Percentiles rank a stretch among this genome's conserved stretches.
Evolutionary conservation across 2,113 vertebrate species (phyloP).

Genomic region (Sterna hirundo): DNA sequence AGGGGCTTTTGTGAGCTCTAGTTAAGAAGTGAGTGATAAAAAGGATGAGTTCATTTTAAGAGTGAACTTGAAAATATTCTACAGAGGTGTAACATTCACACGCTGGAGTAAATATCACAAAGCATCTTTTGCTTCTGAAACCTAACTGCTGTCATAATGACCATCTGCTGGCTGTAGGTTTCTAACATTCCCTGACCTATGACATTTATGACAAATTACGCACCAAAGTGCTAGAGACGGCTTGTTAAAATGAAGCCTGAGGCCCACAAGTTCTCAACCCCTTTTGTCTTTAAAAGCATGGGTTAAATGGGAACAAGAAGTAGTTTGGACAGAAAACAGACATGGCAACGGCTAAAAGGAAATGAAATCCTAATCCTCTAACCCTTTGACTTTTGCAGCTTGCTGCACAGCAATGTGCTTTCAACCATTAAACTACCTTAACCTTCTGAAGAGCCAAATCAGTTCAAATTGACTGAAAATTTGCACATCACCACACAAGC

Average conservation of each 20-base stretch:
- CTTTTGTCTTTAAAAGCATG: conserved; percentile 79
- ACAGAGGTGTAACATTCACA: conserved; percentile 67
- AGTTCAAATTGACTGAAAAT: conserved; percentile 77
- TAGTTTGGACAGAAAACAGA: conserved; percentile 84
- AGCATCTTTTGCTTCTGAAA: conserved; percentile 68
- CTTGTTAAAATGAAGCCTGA: conserved; percentile 86
- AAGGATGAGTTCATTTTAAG: conserved; percentile 50
- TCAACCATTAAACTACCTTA: conserved; percentile 81
- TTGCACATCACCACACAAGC: conserved; percentile 68
- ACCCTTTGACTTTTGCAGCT: conserved; percentile 77
- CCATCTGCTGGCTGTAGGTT: conserved; percentile 83
- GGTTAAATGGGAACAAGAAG: conserved; percentile 79
- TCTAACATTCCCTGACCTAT: conserved; percentile 81
- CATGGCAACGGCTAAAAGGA: conserved; percentile 78
- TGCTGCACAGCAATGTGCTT: conserved; percentile 72
- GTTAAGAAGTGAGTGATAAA: conserved; percentile 17
- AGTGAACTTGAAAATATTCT: conserved; percentile 58
- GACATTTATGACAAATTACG: conserved; percentile 90
- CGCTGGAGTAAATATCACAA: conserved; percentile 68
- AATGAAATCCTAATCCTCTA: conserved; percentile 80
- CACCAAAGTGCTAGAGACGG: conserved; percentile 82
- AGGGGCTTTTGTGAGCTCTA: neutral
- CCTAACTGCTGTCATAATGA: conserved; percentile 80
- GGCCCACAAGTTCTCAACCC: conserved; percentile 68
- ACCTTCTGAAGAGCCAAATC: conserved; percentile 73